Evolutionary conservation across 2,113 vertebrate genomes (phyloP).

Genomic region (Callionymus lyra): DNA sequence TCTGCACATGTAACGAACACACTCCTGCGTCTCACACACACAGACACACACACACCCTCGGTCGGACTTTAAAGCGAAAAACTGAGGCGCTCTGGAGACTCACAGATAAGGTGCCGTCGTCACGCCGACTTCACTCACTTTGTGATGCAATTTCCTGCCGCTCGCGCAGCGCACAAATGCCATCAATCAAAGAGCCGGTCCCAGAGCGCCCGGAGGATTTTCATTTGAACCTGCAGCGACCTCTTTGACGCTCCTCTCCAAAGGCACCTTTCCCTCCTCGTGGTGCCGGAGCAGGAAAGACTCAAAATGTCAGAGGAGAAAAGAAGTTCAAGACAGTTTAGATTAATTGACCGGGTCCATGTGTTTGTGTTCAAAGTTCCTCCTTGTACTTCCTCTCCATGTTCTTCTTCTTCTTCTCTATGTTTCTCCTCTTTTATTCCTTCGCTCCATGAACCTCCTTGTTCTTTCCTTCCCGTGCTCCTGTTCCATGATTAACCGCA

Average conservation of each 20-base stretch:
- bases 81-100: slow-evolving; percentile 4
- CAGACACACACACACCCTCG: slow-evolving; percentile 9
- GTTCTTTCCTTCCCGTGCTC: too few relatives aligned
- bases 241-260: slow-evolving; percentile 7
- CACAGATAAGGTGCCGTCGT: slow-evolving; percentile 30
- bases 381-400: too few relatives aligned
- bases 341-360: too few relatives aligned
- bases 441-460: too few relatives aligned
- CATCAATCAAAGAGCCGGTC: slow-evolving; percentile 35
- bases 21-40: slow-evolving; percentile 5
- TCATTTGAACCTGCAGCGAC: slow-evolving; percentile 13
- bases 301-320: too few relatives aligned
- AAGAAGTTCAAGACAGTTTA: too few relatives aligned
- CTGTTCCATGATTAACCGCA: too few relatives aligned
- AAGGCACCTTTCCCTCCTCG: slow-evolving; percentile 7
- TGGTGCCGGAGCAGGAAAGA: not conserved
- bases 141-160: slow-evolving; percentile 40
- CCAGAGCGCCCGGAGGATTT: slow-evolving; percentile 23
- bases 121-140: slow-evolving; percentile 15
- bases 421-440: too few relatives aligned
- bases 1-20: too few relatives aligned
- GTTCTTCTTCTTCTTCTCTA: too few relatives aligned
- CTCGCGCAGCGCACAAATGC: slow-evolving; percentile 24
- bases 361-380: too few relatives aligned
- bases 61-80: slow-evolving; percentile 1